Conservation (phyloP, 2,797 vertebrate species). For the Alca torda region DNA sequence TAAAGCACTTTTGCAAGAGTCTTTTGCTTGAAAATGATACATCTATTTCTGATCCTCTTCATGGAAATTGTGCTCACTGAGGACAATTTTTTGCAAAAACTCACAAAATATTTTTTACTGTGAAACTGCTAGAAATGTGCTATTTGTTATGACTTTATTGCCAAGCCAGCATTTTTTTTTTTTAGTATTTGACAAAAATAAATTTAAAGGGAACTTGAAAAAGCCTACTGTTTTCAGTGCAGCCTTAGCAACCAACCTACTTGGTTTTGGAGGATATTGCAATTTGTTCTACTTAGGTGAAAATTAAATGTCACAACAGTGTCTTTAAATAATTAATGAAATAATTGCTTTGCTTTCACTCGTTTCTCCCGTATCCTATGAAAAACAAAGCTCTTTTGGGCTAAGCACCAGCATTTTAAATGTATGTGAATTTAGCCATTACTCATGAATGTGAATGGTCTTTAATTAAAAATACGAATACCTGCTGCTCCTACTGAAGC, state of each 20-base stretch:
- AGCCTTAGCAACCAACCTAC: background rate
- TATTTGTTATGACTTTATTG: background rate
- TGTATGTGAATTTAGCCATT: background rate
- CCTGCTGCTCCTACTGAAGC: background rate
- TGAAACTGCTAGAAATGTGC: background rate
- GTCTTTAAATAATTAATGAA: conserved; percentile 51
- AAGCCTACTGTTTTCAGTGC: background rate
- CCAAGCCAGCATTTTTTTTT: background rate
- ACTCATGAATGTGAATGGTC: background rate
- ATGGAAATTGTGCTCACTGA: background rate
- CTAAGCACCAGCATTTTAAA: background rate
- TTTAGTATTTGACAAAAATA: background rate
- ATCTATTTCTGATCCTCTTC: background rate
- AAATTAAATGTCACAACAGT: conserved; percentile 20
- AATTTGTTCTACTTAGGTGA: conserved; percentile 27
- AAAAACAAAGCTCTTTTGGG: background rate
- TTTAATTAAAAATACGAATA: background rate
- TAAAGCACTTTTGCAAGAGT: background rate
- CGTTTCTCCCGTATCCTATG: background rate
- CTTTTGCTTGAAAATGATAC: background rate
- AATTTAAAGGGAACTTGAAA: background rate
- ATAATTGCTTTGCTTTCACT: conserved; percentile 1
- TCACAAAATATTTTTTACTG: background rate
- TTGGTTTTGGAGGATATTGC: conserved; percentile 5
- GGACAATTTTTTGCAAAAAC: background rate